phyloP scores from a whole-genome alignment of 2,888 invertebrate genomes.

The Elegia similella region DNA sequence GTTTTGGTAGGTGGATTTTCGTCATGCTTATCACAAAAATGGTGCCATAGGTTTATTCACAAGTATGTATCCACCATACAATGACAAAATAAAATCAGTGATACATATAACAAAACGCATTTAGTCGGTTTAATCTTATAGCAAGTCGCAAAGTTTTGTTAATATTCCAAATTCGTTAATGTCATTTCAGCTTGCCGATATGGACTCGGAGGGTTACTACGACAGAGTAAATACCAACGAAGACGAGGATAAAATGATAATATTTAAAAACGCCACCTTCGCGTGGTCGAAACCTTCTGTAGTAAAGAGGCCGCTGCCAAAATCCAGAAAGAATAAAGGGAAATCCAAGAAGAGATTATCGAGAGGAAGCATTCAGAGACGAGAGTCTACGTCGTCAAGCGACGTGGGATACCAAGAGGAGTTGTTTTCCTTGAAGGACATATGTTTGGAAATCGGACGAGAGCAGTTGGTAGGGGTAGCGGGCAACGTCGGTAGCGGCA shows the following conservation, averaged over 20 bases:
- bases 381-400: conserved; percentile 54
- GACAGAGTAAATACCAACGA: conserved; percentile 69
- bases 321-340: conserved; percentile 71
- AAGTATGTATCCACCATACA: no score
- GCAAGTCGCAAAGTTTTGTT: no score
- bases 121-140: no score
- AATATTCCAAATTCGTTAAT: no score
- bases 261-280: conserved; percentile 83
- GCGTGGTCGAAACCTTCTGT: conserved; percentile 76
- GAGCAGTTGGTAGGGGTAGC: conserved; percentile 92
- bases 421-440: conserved; percentile 58
- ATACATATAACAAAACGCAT: no score
- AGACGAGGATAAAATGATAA: conserved; percentile 79
- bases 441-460: conserved; percentile 70
- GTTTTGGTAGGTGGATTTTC: no score
- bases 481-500: conserved; percentile 95
- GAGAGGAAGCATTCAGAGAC: conserved; percentile 46
- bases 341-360: conserved; percentile 68
- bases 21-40: no score
- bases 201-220: conserved; percentile 85
- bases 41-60: no score
- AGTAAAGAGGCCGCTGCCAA: conserved; percentile 45
- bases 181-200: conserved; percentile 82
- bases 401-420: conserved; percentile 42
- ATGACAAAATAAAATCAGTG: no score